A percentile compares a stretch with the other conserved stretches of the same genome.
phyloP scores from a whole-genome alignment of 2,797 vertebrate species.

The Melanotaenia boesemani region DNA sequence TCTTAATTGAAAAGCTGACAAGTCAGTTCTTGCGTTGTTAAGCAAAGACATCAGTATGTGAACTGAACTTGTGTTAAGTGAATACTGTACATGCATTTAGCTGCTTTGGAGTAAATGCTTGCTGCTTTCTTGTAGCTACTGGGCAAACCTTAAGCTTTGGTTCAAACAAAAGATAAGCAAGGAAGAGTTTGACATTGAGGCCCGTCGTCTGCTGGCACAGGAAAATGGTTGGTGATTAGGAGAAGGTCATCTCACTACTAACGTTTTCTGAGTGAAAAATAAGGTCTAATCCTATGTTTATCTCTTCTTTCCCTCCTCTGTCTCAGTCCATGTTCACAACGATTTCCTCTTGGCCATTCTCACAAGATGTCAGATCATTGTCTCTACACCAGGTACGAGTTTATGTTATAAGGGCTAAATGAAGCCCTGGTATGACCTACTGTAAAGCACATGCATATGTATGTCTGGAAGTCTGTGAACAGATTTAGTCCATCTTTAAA shows the following conservation, averaged over 20 bases:
- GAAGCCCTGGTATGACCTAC: not conserved
- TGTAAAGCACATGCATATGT: not conserved
- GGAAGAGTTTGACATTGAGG: slow-evolving; percentile 97
- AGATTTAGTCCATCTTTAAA: not conserved
- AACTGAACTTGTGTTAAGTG: not conserved
- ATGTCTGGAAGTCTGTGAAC: not conserved
- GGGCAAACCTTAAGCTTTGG: slow-evolving; percentile 98
- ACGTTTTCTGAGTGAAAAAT: not conserved
- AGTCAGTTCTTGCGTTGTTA: not conserved
- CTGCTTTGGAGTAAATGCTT: not conserved
- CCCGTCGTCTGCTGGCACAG: slow-evolving; percentile 92
- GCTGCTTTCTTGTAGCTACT: slow-evolving; percentile 85
- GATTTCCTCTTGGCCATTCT: slow-evolving; percentile 98
- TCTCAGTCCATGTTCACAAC: slow-evolving; percentile 95
- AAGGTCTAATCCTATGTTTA: slow-evolving; percentile 4
- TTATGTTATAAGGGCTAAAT: not conserved
- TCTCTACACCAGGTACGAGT: slow-evolving; percentile 87
- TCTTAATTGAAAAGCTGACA: not conserved
- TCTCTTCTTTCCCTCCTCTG: not conserved
- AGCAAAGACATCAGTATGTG: not conserved
- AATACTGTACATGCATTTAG: not conserved
- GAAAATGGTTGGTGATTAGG: slow-evolving; percentile 87
- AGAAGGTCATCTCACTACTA: not conserved
- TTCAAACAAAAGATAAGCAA: slow-evolving; percentile 99
- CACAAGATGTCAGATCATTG: slow-evolving; percentile 94